Conservation (phyloP, 2,113 vertebrate species). For the Caloenas nicobarica region DNA sequence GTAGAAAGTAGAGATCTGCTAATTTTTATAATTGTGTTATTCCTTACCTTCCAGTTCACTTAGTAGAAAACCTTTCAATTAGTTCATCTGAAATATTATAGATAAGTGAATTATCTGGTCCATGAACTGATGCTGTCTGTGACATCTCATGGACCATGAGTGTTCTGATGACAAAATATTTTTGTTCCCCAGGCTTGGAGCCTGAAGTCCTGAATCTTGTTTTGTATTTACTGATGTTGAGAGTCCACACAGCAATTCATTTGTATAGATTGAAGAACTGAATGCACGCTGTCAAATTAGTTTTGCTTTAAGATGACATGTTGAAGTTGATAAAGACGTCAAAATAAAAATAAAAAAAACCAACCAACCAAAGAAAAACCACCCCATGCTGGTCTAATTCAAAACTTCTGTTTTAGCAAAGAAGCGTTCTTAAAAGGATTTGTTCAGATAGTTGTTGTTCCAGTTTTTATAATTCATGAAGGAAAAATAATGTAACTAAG, state of each 20-base stretch:
- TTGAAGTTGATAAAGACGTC: background rate
- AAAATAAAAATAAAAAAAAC: too few species aligned
- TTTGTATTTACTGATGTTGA: background rate
- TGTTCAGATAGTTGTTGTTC: background rate
- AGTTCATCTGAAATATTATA: background rate
- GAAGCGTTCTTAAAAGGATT: background rate
- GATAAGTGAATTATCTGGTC: background rate
- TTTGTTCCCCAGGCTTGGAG: conserved; percentile 5
- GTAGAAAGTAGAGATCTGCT: background rate
- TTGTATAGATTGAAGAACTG: background rate
- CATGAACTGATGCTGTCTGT: background rate
- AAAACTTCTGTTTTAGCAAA: background rate
- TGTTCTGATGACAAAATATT: background rate
- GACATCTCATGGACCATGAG: background rate
- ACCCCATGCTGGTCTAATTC: background rate
- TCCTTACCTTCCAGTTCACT: background rate
- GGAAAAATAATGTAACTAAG: background rate
- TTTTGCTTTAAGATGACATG: background rate
- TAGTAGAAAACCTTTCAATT: background rate
- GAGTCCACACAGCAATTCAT: background rate
- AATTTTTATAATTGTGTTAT: background rate
- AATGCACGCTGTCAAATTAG: background rate
- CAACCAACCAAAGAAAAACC: background rate
- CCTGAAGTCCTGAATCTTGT: background rate
- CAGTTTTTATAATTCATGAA: background rate